Base-by-base conservation (phyloP, 2,888 invertebrate species). In the Serrognathus titanus region DNA sequence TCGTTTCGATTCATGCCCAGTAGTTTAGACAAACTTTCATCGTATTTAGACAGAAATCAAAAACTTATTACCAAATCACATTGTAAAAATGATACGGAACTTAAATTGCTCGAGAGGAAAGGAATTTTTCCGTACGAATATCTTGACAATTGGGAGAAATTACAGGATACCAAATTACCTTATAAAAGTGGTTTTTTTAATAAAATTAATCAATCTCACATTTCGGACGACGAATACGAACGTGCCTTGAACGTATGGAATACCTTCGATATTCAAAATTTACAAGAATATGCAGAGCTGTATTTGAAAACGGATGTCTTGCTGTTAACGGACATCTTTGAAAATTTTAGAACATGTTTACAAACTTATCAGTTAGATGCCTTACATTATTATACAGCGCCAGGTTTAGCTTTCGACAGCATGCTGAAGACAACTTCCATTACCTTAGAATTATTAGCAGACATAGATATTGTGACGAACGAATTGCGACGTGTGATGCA, bases 51-150 rank as follows among this genome's bases (percentile, higher is more conserved):
- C 1, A 16, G 16, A 1, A 16, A 16, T 16, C 16, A 16, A 16
- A 16, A 16, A 16, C 2, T 16, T 1, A 16, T 16, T 16, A 16
- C 16, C 16, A 16, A 16, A 16, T 16, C 16, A 16, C 16, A 16
- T 16, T 16, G 16, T 16, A 16, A 16, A 16, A 16, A 16, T 16
- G 16, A 16, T 16, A 16, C 16, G 16, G 16, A 16, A 16, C 2
- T 16, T 16, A 16, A 16, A 16, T 16, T 16, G 16, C 16, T 16
- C 2, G 16, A 48, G 13, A 36, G 61, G 36, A 71, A 70, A 56
- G 67, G 68, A 3, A 55, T 70, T 11, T 71, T 72, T 56, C 70
- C 69, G 0, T 70, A 72, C 53, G 65, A 66, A 2, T 69, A 67
- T 49, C 51, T 71, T 2, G 16, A 16, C 16, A 16, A 2, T 16